Evolutionary conservation across 53 echinoderm and acorn worm genomes (phyloP), one percentile per base, ranked within the genome.

Genomic region (Crossaster papposus): DNA sequence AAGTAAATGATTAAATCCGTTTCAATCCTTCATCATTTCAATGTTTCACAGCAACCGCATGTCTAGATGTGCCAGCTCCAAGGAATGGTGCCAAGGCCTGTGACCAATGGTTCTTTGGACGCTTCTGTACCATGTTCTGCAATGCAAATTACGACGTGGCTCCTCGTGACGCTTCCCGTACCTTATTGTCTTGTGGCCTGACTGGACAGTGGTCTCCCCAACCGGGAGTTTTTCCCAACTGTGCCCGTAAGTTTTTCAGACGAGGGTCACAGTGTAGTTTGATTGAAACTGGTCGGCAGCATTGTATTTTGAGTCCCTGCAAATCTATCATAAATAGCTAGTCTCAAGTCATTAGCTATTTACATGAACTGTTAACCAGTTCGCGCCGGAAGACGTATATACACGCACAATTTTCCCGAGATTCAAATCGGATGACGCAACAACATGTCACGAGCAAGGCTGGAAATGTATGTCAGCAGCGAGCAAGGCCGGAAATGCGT

Each of bases 41-140:
- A 22, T 53, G 17, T 29, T 53, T 4, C 29, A 74, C 81, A 96
- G 95, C 95, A 20, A 80, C 17, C 31, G 36, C 89, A 15, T 94
- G 95, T 80, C 72, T 79, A 3, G 90, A 83, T 6, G 82, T 94
- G n/a, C 9, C n/a, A 29, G 54, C 80, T 11, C 94, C 95, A 3
- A 54, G n/a, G 30, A 96, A 96, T 30, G 96, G 96, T n/a, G 95
- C 91, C 18, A 24, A 78, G 14, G 89, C 81, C 9, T 96, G 96
- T 85, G 96, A 94, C 80, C 70, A 55, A 30, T 96, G 91, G 92
- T 79, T 82, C 5, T 92, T 70, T 64, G 94, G 96, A 26, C 73
- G 70, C 10, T 95, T 86, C 80, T 95, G 95, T 79, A 89, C 79
- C 64, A 89, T 92, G 72, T 72, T 87, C 22, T 96, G 96, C 54